Evolutionary conservation across 2,888 invertebrate species (phyloP), one percentile per base, ranked within the genome.

Genomic region (Achlya flavicornis): DNA sequence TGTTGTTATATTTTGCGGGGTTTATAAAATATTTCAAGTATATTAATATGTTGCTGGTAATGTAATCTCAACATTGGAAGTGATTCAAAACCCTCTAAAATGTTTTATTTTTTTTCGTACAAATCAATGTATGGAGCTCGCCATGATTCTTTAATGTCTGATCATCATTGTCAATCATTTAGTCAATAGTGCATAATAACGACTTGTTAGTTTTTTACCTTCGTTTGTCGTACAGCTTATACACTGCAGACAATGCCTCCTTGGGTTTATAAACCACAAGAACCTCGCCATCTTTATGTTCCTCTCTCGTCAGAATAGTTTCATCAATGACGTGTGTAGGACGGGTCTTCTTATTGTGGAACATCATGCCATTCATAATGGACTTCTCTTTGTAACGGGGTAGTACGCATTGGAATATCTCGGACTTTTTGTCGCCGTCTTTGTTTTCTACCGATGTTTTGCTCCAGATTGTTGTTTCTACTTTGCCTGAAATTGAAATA

Each of bases 371-470:
- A 0, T 77, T 75, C 3, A 90, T 61, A 0, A 83, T 63, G 61
- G 82, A 88, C 61, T 85, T 90, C 72, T 92, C 91, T n/a, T 85
- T 80, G 63, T 86, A 93, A 38, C 84, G 85, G 0, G 93, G 93
- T 1, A 93, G 73, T 0, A 90, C 79, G 14, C 87, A 81, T 53
- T 91, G 89, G 48, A 88, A 81, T 60, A 88, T 83, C 65, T 91
- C 92, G 0, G 89, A 87, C 62, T 88, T 90, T 48, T 80, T 85
- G 3, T 85, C 81, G 0, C 87, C 84, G 0, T 80, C 77, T 0
- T 76, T 70, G 26, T 87, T 88, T 68, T 85, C 82, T 0, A 88
- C 87, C 0, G 72, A 73, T 1, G 83, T 85, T 67, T 90, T 91
- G 12, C 85, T 84, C 86, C 88, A 91, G 7, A 92, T 80, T 33